These are phyloP conservation scores for Melitaea athalia DNA, from an alignment of 2,888 invertebrate species.

Conservation along the genomic window DNA sequence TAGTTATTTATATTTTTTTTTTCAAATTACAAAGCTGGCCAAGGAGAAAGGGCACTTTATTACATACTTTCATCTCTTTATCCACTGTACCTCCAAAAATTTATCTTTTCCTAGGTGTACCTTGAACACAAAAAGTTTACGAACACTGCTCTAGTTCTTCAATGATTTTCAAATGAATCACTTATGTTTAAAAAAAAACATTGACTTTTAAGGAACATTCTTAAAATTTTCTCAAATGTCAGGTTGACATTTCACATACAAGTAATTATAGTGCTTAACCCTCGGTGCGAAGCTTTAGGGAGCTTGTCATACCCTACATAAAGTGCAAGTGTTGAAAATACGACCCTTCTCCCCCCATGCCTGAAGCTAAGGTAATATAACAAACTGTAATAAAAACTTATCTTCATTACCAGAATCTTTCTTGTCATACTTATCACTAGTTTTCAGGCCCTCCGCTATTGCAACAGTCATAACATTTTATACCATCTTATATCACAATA, in stretches of 20 bases:
- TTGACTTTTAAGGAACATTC: not conserved
- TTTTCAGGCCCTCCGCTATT: constrained; percentile 14
- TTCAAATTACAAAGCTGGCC: too few species aligned
- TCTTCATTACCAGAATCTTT: constrained; percentile 55
- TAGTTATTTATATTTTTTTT: too few species aligned
- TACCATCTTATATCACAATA: not conserved
- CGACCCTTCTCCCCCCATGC: constrained; percentile 39
- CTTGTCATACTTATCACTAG: constrained; percentile 18
- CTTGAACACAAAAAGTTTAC: too few species aligned
- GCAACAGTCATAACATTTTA: constrained; percentile 9
- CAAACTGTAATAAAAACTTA: constrained; percentile 68
- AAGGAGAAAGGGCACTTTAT: too few species aligned
- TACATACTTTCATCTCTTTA: too few species aligned
- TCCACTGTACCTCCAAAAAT: too few species aligned
- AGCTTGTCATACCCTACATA: not conserved
- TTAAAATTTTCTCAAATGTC: not conserved
- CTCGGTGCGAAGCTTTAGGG: not conserved
- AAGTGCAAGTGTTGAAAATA: constrained; percentile 9
- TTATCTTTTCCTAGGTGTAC: too few species aligned
- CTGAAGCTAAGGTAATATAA: constrained; percentile 51
- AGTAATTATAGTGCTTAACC: constrained; percentile 8
- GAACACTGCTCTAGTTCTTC: too few species aligned
- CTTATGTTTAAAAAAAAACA: not conserved
- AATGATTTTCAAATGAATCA: too few species aligned
- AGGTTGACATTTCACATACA: constrained; percentile 4